These are phyloP conservation scores for Nesospiza acunhae DNA, from an alignment of 2,113 vertebrate genomes.

Conservation along the genomic window DNA sequence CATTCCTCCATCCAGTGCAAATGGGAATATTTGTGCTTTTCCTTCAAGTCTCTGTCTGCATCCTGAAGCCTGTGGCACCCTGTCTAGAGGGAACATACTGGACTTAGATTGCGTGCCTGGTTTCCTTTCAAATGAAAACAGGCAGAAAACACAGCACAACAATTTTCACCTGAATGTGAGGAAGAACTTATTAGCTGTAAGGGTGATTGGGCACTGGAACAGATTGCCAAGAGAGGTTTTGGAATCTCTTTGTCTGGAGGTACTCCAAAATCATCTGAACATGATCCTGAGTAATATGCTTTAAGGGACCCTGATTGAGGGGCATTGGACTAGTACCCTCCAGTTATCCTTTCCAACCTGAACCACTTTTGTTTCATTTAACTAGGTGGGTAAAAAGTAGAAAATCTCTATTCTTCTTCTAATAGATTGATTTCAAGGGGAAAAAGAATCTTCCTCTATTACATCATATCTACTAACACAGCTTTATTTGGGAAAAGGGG, in stretches of 20 bases:
- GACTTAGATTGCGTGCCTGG: not conserved
- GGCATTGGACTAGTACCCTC: not conserved
- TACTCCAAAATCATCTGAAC: not conserved
- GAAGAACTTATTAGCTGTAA: not conserved
- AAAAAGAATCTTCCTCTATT: not conserved
- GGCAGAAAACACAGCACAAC: not conserved
- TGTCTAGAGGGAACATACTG: accelerated
- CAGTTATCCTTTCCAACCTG: not conserved
- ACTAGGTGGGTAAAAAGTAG: not conserved
- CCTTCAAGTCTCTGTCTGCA: not conserved
- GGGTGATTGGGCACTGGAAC: not conserved
- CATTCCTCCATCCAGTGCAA: not conserved
- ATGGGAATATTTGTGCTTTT: not conserved
- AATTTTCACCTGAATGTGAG: not conserved
- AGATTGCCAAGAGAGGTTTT: not conserved
- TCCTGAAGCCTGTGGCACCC: not conserved
- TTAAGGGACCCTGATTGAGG: not conserved
- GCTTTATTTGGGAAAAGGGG: not conserved
- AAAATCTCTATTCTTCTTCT: not conserved
- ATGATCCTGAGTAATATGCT: accelerated
- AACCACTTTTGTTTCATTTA: not conserved
- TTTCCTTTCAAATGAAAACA: not conserved
- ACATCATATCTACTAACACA: not conserved
- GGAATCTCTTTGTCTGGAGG: not conserved
- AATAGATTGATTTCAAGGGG: not conserved